Conservation (phyloP, 1,140 invertebrate genomes). For the Cydia pomonella region DNA sequence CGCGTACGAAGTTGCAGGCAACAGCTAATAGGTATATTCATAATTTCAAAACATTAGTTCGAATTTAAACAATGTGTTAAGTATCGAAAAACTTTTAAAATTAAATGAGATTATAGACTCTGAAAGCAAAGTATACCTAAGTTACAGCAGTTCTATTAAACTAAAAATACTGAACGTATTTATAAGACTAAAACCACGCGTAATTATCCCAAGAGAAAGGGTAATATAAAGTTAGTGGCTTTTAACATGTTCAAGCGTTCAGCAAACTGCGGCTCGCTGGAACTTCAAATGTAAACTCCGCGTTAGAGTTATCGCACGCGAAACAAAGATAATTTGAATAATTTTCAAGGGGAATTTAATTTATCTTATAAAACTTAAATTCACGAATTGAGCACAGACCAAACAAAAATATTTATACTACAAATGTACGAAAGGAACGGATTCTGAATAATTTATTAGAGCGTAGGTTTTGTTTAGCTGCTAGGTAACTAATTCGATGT, state of each 20-base stretch:
- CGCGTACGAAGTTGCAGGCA: no score
- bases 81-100: no score
- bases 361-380: slow-evolving; percentile 35
- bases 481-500: not conserved
- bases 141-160: slow-evolving; percentile 25
- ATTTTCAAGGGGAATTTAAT: slow-evolving; percentile 38
- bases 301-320: slow-evolving; percentile 46
- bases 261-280: slow-evolving; percentile 55
- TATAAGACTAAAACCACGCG: slow-evolving; percentile 44
- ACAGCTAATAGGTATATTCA: no score
- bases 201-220: slow-evolving; percentile 60
- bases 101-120: not conserved
- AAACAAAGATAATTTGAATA: slow-evolving; percentile 50
- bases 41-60: no score
- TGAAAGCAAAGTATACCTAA: slow-evolving; percentile 13
- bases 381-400: slow-evolving; percentile 6
- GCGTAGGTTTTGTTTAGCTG: slow-evolving; percentile 11
- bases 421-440: slow-evolving; percentile 10
- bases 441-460: slow-evolving; percentile 20
- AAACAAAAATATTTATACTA: slow-evolving; percentile 25
- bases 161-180: slow-evolving; percentile 26
- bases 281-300: slow-evolving; percentile 52
- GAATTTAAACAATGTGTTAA: no score
- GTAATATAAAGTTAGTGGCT: slow-evolving; percentile 63
- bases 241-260: slow-evolving; percentile 60